Conservation (phyloP, 2,797 vertebrate genomes). For the Eleutherodactylus coqui region DNA sequence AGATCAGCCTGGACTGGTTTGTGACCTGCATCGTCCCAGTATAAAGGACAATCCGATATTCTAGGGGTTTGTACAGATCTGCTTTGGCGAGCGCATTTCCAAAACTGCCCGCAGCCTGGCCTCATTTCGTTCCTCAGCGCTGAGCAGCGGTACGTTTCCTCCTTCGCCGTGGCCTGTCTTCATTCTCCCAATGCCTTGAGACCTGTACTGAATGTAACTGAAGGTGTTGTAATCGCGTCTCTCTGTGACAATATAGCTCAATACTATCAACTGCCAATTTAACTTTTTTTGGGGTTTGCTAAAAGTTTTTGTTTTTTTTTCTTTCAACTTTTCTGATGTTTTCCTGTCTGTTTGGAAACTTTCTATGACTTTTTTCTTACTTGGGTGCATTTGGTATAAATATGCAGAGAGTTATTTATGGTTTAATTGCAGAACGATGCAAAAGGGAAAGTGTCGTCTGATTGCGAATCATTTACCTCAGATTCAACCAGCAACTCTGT, state of each 20-base stretch:
- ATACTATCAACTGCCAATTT: constrained; percentile 64
- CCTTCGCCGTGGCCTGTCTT: neutral
- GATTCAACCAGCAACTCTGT: constrained; percentile 84
- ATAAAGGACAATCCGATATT: neutral
- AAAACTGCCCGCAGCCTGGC: neutral
- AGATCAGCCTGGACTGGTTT: neutral
- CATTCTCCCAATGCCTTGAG: constrained; percentile 53
- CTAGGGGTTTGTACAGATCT: neutral
- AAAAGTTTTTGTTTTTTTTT: constrained; percentile 43
- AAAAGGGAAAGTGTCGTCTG: constrained; percentile 72
- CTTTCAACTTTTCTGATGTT: constrained; percentile 58
- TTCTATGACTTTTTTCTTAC: constrained; percentile 67
- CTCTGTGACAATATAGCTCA: constrained; percentile 45
- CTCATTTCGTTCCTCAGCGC: neutral
- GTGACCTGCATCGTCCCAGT: neutral
- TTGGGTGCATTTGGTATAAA: constrained; percentile 75
- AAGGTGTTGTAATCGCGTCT: neutral
- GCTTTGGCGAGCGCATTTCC: neutral
- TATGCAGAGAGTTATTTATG: constrained; percentile 71
- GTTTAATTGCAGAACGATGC: constrained; percentile 71
- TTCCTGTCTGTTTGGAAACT: constrained; percentile 70
- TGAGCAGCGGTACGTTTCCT: neutral
- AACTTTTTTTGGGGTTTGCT: constrained; percentile 52
- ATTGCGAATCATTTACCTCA: constrained; percentile 87
- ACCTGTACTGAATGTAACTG: constrained; percentile 58